Base-by-base conservation (phyloP, 2,888 invertebrate genomes). In the Drosophila histrio region DNA sequence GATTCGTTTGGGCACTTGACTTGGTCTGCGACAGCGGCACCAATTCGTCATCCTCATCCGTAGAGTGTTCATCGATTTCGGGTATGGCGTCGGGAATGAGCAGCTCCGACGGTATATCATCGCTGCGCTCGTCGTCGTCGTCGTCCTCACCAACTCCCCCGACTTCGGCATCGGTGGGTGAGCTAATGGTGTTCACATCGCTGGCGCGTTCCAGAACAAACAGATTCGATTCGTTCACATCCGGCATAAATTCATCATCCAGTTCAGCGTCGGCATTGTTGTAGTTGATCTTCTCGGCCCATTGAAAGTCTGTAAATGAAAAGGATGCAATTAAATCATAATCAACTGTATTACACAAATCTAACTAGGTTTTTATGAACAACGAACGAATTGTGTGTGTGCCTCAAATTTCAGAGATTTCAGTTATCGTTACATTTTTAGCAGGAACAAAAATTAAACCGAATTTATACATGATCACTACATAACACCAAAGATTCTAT, bases 1-100 rank as follows among this genome's bases (percentile, higher is more conserved):
- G n/a, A n/a, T 36, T 38, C 19, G 11, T 21, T 41, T 41, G 7
- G 11, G 57, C 30, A 17, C 2, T 46, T 19, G 36, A 19, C 46
- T 53, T 60, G 8, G 59, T 9, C 15, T 52, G 58, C 21, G 72
- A 47, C 0, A 83, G 47, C 1, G 89, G 89, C 19, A 88, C 68
- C 44, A 89, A 63, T 21, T 89, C 90, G 38, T 89, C 87, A 19
- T 89, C 87, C 44, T 91, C 89, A 26, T 90, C 89, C 9, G 91
- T 90, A 17, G 91, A 91, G 60, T 89, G 83, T 67, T 91, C 92
- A 80, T 91, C 90, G 11, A 91, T 90, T 81, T 91, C 92, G 4
- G 92, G 92, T 85, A 92, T 91, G 2, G 86, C 73, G 65, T 92
- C 92, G 28, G 90, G 90, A 74, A 92, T 91, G 19, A 92, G 73